Percentiles rank a stretch among this genome's conserved stretches.
phyloP scores from a whole-genome alignment of 2,797 vertebrate species.

The Syngnathus acus region DNA sequence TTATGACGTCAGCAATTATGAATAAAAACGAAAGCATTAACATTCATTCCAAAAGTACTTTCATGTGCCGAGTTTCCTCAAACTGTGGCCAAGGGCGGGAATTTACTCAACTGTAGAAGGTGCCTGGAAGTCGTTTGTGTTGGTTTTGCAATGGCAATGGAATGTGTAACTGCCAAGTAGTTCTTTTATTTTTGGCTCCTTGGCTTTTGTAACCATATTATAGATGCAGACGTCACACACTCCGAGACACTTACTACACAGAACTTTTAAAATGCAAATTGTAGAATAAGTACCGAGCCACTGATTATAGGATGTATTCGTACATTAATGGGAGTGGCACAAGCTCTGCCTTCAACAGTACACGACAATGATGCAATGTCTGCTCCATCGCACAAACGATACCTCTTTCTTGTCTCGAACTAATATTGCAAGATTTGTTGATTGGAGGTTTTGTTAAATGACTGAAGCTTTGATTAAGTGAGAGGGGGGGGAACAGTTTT shows the following conservation, averaged over 20 bases:
- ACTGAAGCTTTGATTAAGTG: conserved; percentile 10
- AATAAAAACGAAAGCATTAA: background rate
- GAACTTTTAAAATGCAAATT: too few relatives aligned
- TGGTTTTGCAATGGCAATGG: background rate
- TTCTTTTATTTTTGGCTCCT: background rate
- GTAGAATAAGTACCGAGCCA: too few relatives aligned
- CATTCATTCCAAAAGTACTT: background rate
- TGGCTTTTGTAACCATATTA: background rate
- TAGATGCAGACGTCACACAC: too few relatives aligned
- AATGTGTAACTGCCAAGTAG: background rate
- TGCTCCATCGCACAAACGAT: background rate
- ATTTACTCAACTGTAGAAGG: background rate
- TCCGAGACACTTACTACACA: too few relatives aligned
- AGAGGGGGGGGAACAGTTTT: conserved; percentile 5
- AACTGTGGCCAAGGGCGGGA: background rate
- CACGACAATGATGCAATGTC: background rate
- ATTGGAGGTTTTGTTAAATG: conserved; percentile 8
- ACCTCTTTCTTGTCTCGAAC: background rate
- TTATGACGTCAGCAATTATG: background rate
- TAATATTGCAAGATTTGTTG: background rate
- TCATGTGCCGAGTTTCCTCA: background rate
- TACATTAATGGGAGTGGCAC: too few relatives aligned
- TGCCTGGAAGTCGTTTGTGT: background rate
- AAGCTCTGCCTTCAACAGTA: too few relatives aligned
- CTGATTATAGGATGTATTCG: too few relatives aligned